phyloP scores from a whole-genome alignment of 2,113 vertebrate species.

The Mionectes macconnelli region DNA sequence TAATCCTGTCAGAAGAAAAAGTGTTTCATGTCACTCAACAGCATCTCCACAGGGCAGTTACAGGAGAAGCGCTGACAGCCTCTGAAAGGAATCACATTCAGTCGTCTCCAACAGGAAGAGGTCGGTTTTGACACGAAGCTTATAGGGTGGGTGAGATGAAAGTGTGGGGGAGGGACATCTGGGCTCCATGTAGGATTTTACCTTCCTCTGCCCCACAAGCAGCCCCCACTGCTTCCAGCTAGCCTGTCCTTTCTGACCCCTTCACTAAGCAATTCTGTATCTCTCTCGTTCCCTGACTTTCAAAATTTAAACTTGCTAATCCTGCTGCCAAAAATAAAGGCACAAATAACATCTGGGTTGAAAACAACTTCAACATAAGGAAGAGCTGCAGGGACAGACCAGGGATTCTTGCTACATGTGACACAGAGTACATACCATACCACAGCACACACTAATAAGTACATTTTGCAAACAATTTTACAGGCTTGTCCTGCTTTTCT shows the following conservation, averaged over 20 bases:
- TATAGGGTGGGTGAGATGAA: conserved; percentile 22
- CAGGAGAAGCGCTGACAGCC: conserved; percentile 55
- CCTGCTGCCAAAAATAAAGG: conserved; percentile 18
- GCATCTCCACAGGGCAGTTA: conserved; percentile 42
- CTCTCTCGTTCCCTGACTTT: neutral
- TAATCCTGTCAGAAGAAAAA: conserved; percentile 45
- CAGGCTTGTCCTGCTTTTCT: neutral
- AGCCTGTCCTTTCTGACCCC: conserved; percentile 23
- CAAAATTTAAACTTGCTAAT: neutral
- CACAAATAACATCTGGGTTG: neutral
- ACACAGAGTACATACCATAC: neutral
- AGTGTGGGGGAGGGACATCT: neutral
- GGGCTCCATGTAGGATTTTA: conserved; percentile 3
- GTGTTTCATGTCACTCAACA: conserved; percentile 58
- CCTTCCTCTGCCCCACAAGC: neutral
- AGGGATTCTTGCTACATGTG: neutral
- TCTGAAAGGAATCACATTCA: conserved; percentile 14
- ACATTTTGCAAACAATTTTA: neutral
- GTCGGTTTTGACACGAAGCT: conserved; percentile 13
- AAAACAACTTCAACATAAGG: neutral
- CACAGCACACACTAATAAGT: fast-evolving
- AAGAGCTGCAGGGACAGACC: neutral
- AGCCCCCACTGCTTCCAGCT: neutral
- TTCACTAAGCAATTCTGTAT: neutral
- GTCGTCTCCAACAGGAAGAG: conserved; percentile 4